Conservation (phyloP, 2,888 invertebrate species). For the Cantharis nigra region DNA sequence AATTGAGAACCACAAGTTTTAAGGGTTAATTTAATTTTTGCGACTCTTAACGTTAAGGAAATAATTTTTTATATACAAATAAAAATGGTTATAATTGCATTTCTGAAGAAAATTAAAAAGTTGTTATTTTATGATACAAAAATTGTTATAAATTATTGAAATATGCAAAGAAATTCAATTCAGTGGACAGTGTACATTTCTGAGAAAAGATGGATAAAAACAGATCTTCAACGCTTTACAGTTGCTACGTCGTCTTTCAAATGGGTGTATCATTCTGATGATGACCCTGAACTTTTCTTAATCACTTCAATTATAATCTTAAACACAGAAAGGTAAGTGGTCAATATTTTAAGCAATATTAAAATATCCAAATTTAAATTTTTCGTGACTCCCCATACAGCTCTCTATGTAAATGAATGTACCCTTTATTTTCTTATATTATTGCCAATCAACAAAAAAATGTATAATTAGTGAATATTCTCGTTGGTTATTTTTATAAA, state of each 20-base stretch:
- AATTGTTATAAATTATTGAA: conserved; percentile 32
- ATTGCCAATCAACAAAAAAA: neutral
- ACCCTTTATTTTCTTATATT: neutral
- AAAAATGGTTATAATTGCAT: neutral
- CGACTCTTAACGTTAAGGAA: too few species aligned
- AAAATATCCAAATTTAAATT: neutral
- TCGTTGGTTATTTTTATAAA: neutral
- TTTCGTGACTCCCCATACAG: neutral
- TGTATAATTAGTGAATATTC: neutral
- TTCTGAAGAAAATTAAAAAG: neutral
- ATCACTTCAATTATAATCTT: conserved; percentile 35
- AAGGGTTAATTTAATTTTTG: neutral
- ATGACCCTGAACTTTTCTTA: conserved; percentile 38
- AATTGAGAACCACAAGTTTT: neutral
- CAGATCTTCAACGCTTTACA: conserved; percentile 11
- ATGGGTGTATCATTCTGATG: conserved; percentile 33
- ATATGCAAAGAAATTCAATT: conserved; percentile 25
- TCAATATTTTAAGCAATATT: conserved; percentile 31
- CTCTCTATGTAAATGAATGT: neutral
- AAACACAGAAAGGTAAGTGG: conserved; percentile 28
- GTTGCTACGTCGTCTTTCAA: conserved; percentile 20
- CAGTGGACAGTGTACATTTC: conserved; percentile 16
- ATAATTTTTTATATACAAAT: neutral
- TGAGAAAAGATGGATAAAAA: conserved; percentile 19
- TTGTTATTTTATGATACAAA: neutral